phyloP scores from a whole-genome alignment of 1,140 invertebrate species.

The Lordiphosa mommai region DNA sequence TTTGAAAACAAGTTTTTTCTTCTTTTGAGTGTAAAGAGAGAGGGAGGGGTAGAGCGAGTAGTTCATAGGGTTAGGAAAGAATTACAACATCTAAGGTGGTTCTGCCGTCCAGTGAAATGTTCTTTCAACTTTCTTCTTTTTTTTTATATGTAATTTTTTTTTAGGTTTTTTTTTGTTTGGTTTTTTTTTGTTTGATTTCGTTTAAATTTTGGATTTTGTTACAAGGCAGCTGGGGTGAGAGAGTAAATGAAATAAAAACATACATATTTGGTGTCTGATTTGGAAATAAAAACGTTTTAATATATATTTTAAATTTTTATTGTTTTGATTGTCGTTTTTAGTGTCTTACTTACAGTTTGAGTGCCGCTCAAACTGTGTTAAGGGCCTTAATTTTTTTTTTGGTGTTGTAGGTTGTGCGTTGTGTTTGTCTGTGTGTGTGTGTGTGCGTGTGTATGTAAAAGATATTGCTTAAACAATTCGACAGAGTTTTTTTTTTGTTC shows the following conservation, averaged over 20 bases:
- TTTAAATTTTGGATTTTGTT: slow-evolving; percentile 69
- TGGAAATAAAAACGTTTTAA: slow-evolving; percentile 13
- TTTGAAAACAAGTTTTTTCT: background rate
- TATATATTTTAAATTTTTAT: slow-evolving; percentile 33
- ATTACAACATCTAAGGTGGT: slow-evolving; percentile 80
- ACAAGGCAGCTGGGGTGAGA: slow-evolving; percentile 61
- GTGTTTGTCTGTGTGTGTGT: slow-evolving; percentile 41
- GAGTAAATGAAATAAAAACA: slow-evolving; percentile 16
- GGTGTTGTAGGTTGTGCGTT: slow-evolving; percentile 70
- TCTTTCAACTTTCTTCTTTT: slow-evolving; percentile 53
- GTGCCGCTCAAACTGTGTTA: slow-evolving; percentile 8
- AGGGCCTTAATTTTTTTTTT: slow-evolving; percentile 33
- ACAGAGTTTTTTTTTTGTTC: slow-evolving; percentile 42
- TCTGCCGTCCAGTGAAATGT: slow-evolving; percentile 78
- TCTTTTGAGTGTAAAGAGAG: background rate
- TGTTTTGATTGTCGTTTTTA: slow-evolving; percentile 55
- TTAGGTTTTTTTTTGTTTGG: slow-evolving; percentile 31
- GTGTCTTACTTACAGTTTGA: slow-evolving; percentile 15
- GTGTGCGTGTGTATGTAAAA: slow-evolving; percentile 16
- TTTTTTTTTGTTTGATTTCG: slow-evolving; percentile 18
- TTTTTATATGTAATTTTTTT: slow-evolving; percentile 25
- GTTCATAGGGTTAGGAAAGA: slow-evolving; percentile 39
- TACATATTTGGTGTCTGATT: slow-evolving; percentile 16
- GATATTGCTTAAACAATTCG: slow-evolving; percentile 23
- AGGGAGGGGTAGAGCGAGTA: background rate